These are phyloP conservation scores for Argynnis bischoffii DNA, from an alignment of 2,888 invertebrate species.

Conservation along the genomic window DNA sequence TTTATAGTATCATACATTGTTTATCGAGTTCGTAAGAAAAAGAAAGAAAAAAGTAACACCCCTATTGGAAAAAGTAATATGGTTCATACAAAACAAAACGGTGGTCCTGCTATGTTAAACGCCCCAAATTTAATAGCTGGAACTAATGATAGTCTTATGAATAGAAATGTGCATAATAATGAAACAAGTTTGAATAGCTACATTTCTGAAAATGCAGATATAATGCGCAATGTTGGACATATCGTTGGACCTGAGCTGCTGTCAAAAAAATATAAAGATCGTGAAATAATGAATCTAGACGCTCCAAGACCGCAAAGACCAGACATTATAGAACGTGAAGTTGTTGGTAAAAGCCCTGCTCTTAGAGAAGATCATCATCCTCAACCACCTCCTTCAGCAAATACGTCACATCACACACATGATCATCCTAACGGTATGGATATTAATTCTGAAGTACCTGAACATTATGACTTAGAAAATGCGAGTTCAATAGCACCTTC, in stretches of 20 bases:
- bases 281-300: conserved; percentile 88
- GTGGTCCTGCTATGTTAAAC: conserved; percentile 86
- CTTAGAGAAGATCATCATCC: conserved; percentile 90
- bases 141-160: conserved; percentile 86
- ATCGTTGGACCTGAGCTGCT: conserved; percentile 92
- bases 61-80: conserved; percentile 85
- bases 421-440: conserved; percentile 89
- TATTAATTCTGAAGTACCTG: conserved; percentile 90
- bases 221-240: conserved; percentile 89
- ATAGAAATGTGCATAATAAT: conserved; percentile 85
- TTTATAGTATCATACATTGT: conserved; percentile 96
- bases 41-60: conserved; percentile 90
- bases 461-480: conserved; percentile 98
- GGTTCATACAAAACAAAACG: conserved; percentile 90
- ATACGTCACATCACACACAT: conserved; percentile 86
- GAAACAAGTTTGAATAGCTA: conserved; percentile 87
- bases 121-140: conserved; percentile 86
- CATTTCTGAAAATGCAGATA: conserved; percentile 88
- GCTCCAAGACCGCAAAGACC: conserved; percentile 92
- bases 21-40: conserved; percentile 93
- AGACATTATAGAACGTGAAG: conserved; percentile 96
- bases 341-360: conserved; percentile 91
- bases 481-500: conserved; percentile 98
- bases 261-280: conserved; percentile 94
- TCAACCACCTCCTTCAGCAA: conserved; percentile 89